Conservation (phyloP, 2,797 vertebrate species). For the Phoebastria nigripes region DNA sequence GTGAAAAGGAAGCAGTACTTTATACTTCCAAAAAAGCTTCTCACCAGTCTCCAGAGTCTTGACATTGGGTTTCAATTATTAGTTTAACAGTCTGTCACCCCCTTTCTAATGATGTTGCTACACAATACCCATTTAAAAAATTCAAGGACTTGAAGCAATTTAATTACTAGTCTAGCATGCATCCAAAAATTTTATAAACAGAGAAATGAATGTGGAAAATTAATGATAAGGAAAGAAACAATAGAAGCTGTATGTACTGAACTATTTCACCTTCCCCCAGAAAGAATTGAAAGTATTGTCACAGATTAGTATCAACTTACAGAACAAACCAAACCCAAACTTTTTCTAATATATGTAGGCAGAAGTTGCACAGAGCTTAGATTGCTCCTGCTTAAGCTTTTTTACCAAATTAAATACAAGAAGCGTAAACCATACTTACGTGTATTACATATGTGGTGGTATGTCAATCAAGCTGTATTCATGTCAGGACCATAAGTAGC, state of each 20-base stretch:
- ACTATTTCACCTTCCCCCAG: neutral
- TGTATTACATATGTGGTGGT: neutral
- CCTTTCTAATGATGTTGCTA: neutral
- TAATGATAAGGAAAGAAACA: neutral
- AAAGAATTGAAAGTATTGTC: neutral
- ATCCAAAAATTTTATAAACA: neutral
- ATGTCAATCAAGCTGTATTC: neutral
- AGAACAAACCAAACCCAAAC: neutral
- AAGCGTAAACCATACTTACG: neutral
- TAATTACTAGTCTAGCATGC: neutral
- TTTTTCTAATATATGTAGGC: neutral
- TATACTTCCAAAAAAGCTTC: neutral
- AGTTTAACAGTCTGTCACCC: neutral
- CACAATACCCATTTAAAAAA: neutral
- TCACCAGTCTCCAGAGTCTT: neutral
- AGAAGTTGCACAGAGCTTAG: neutral
- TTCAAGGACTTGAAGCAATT: neutral
- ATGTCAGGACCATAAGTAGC: neutral
- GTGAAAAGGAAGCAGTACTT: neutral
- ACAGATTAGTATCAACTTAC: neutral
- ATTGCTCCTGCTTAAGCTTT: neutral
- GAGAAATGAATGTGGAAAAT: neutral
- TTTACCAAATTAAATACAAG: neutral
- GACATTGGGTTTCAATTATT: neutral
- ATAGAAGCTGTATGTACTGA: neutral